Evolutionary conservation across 2,113 vertebrate species (phyloP).

Genomic region (Thamnophis sirtalis): DNA sequence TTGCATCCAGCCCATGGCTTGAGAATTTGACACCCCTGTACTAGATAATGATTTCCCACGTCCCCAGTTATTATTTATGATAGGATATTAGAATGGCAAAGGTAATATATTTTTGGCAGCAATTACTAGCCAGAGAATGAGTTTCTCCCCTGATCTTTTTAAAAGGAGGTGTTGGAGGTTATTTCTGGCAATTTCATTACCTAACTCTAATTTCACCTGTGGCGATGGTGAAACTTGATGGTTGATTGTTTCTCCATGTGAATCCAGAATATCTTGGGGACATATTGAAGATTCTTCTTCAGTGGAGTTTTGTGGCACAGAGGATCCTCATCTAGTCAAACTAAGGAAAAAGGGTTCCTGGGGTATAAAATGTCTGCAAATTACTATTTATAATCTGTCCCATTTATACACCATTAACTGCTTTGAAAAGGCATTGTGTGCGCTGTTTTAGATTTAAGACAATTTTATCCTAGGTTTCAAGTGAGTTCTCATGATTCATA

Average conservation of each 20-base stretch:
- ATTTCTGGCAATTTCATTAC: background rate
- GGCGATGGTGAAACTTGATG: background rate
- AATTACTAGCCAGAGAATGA: background rate
- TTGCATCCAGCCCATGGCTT: no score
- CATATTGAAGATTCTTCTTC: background rate
- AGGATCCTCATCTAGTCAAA: background rate
- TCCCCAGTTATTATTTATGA: background rate
- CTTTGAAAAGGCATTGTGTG: background rate
- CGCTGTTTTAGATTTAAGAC: background rate
- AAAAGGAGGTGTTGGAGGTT: background rate
- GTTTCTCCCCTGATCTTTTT: background rate
- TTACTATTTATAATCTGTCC: background rate
- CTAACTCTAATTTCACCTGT: background rate
- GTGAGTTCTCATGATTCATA: background rate
- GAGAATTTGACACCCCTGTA: background rate
- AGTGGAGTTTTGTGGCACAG: background rate
- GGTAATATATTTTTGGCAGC: background rate
- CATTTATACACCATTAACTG: background rate
- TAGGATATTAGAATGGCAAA: background rate
- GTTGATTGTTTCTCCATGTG: background rate
- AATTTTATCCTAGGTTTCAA: background rate
- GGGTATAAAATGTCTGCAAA: background rate
- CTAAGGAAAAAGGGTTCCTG: background rate
- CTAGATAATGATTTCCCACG: background rate
- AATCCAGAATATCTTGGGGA: background rate